Evolutionary conservation across 2,888 invertebrate species (phyloP).

Genomic region (Boloria euphrosyne): DNA sequence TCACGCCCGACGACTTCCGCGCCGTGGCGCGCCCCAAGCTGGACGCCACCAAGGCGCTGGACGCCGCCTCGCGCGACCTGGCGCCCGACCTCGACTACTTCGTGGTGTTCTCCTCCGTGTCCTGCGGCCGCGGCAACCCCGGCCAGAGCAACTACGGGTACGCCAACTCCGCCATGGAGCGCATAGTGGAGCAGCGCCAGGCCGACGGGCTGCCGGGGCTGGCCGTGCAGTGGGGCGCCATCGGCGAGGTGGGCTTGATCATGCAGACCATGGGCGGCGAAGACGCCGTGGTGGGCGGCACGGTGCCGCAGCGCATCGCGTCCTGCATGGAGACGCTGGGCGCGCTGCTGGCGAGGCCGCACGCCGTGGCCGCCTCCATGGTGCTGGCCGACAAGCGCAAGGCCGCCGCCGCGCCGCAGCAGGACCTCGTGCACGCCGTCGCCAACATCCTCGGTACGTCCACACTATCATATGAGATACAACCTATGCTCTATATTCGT

Average conservation of each 20-base stretch:
- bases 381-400: slow-evolving; percentile 94
- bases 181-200: slow-evolving; percentile 93
- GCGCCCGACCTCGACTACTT: slow-evolving; percentile 95
- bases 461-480: neutral
- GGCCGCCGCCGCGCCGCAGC: slow-evolving; percentile 76
- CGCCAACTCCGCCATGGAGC: slow-evolving; percentile 98
- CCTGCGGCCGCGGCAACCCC: slow-evolving; percentile 97
- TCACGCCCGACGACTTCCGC: slow-evolving; percentile 89
- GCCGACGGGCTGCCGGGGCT: slow-evolving; percentile 91
- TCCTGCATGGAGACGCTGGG: slow-evolving; percentile 96
- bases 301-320: slow-evolving; percentile 96
- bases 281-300: slow-evolving; percentile 96
- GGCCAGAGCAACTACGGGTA: slow-evolving; percentile 98
- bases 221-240: slow-evolving; percentile 99
- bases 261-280: slow-evolving; percentile 94
- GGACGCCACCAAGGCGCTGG: slow-evolving; percentile 90
- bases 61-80: slow-evolving; percentile 88
- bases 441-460: slow-evolving; percentile 90
- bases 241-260: slow-evolving; percentile 97
- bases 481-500: too few species aligned
- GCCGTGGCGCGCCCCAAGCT: slow-evolving; percentile 93
- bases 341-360: slow-evolving; percentile 93
- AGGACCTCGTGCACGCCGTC: slow-evolving; percentile 87
- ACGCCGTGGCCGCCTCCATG: slow-evolving; percentile 90
- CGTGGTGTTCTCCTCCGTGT: slow-evolving; percentile 97